A percentile compares a stretch with the other conserved stretches of the same genome.
These are phyloP conservation scores for Diabrotica virgifera DNA, from an alignment of 1,140 invertebrate species.

Conservation along the genomic window DNA sequence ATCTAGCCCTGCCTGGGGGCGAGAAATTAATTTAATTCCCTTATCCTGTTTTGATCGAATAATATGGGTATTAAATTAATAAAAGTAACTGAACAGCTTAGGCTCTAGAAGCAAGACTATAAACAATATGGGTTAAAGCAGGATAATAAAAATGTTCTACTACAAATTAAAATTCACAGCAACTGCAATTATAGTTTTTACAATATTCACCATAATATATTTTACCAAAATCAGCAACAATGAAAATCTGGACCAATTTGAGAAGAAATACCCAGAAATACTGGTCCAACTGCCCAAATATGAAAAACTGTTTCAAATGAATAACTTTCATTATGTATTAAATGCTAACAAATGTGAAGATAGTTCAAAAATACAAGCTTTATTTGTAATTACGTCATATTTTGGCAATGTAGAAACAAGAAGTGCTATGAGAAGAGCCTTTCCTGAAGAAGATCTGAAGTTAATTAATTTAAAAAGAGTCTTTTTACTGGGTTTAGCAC, in stretches of 20 bases:
- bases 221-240: background rate
- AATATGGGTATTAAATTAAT: too few species aligned
- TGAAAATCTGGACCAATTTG: background rate
- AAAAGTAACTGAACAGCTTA: too few species aligned
- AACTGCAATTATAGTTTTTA: background rate
- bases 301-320: slow-evolving; percentile 10
- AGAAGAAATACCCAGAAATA: background rate
- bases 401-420: slow-evolving; percentile 67
- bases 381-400: slow-evolving; percentile 74
- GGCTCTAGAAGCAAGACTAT: too few species aligned
- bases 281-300: background rate
- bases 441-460: slow-evolving; percentile 55
- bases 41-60: too few species aligned
- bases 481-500: slow-evolving; percentile 68
- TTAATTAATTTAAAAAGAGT: slow-evolving; percentile 59
- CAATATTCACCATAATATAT: background rate
- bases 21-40: too few species aligned
- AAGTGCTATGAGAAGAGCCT: slow-evolving; percentile 65
- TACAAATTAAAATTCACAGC: background rate
- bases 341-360: slow-evolving; percentile 22
- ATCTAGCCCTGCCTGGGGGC: too few species aligned
- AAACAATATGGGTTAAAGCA: too few species aligned
- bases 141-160: background rate
- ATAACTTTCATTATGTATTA: slow-evolving; percentile 20
- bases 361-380: slow-evolving; percentile 33